A percentile compares a stretch with the other conserved stretches of the same genome.
Conservation (phyloP, 2,113 vertebrate genomes). For the Anhinga rufa region DNA sequence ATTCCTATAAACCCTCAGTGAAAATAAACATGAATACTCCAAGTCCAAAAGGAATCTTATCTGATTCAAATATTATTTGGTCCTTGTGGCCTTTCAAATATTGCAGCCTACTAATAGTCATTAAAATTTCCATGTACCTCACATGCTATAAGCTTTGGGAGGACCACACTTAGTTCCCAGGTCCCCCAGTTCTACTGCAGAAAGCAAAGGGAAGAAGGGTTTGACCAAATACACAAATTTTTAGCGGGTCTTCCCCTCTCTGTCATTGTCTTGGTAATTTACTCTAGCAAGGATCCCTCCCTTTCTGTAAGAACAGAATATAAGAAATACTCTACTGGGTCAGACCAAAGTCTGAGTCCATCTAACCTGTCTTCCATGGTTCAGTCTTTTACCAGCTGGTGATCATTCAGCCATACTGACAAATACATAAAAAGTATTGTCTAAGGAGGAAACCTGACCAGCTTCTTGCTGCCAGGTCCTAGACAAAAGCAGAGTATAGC, state of each 20-base stretch:
- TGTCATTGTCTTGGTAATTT: not conserved
- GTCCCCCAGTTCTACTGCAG: not conserved
- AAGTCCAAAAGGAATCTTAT: not conserved
- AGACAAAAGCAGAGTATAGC: not conserved
- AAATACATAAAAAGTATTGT: not conserved
- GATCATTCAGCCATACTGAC: not conserved
- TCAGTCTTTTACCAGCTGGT: not conserved
- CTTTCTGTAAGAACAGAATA: not conserved
- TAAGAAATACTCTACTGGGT: not conserved
- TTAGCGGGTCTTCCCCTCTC: not conserved
- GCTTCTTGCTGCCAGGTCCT: not conserved
- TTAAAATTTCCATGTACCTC: not conserved
- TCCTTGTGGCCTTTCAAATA: not conserved
- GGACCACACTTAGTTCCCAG: not conserved
- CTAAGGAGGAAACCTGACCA: not conserved
- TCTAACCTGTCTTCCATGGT: not conserved
- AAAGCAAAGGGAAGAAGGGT: not conserved
- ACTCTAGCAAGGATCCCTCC: not conserved
- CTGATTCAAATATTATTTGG: not conserved
- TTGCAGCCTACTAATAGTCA: not conserved
- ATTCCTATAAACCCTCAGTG: constrained; percentile 1
- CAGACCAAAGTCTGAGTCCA: not conserved
- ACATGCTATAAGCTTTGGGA: not conserved
- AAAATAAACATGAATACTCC: constrained; percentile 16
- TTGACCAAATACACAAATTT: not conserved